Evolutionary conservation across 2,797 vertebrate genomes (phyloP), one percentile per base, ranked within the genome.

Genomic region (Molossus alvarezi): DNA sequence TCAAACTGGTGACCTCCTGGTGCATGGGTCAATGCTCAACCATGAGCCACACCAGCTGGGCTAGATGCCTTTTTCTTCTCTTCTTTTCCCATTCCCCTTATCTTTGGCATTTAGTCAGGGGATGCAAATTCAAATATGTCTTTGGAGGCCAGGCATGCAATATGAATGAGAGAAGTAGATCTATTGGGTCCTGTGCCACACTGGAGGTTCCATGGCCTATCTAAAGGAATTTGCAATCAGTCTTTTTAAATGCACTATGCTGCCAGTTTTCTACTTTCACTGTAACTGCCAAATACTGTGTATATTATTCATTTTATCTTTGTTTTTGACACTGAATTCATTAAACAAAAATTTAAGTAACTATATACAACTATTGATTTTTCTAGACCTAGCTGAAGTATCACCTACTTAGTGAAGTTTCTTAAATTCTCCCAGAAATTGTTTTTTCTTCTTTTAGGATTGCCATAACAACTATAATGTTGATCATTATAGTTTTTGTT

Each of bases 241-340:
- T 64, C 48, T 55, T 51, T 85, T 71, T 75, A 27, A 72, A 82
- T 1, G 53, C 51, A 81, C 15, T 88, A 1, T 91, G 65, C 29
- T 21, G 29, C 53, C 10, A 13, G 37, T 89, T 91, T 91, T 27
- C 20, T 4, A 23, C 21, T 5, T 80, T 94, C 27, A 76, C 79
- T 88, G 15, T 57, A 80, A 84, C 67, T 75, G 53, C 85, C 69
- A 85, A 51, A 73, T 53, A 79, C 45, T 67, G 76, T 2, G 5
- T 84, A 21, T 86, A 81, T 88, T 53, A 69, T 80, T 93, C 51
- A 18, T 20, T 95, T 88, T 95, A 37, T 88, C 72, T 88, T 96
- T 91, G 9, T 75, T 37, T 85, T 92, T 95, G 88, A 86, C 89
- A 76, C 14, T 85, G 37, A 95, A 58, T 79, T 91, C n/a, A 67